Conservation (phyloP, 2,888 invertebrate genomes). For the Ferrisia virgata region DNA sequence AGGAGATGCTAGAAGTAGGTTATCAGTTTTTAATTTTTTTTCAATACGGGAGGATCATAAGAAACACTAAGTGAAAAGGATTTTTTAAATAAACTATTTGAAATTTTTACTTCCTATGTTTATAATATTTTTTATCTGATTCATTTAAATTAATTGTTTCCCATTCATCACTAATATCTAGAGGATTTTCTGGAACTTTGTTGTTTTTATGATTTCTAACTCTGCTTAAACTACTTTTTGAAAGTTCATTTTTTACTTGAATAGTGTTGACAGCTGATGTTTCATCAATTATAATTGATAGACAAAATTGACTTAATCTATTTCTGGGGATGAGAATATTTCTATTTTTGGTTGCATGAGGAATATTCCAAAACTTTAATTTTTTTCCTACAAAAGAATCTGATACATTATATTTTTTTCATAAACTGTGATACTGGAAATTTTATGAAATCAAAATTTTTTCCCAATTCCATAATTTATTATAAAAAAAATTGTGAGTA, state of each 20-base stretch:
- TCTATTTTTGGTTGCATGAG: slow-evolving; percentile 4
- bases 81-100: no score
- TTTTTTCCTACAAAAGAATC: slow-evolving; percentile 18
- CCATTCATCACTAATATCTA: slow-evolving; percentile 34
- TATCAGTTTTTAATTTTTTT: no score
- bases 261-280: neutral
- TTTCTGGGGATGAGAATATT: neutral
- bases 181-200: slow-evolving; percentile 26
- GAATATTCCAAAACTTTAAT: slow-evolving; percentile 14
- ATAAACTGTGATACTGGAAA: neutral
- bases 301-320: slow-evolving; percentile 12
- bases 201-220: neutral
- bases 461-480: slow-evolving; percentile 9
- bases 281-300: neutral
- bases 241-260: neutral
- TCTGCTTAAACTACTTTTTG: neutral
- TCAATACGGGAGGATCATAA: no score
- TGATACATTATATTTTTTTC: slow-evolving; percentile 18
- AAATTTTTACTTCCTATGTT: neutral
- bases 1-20: no score
- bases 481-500: neutral
- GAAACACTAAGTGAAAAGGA: no score
- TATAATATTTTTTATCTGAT: slow-evolving; percentile 32
- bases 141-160: slow-evolving; percentile 37
- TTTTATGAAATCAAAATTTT: slow-evolving; percentile 25